phyloP scores from a whole-genome alignment of 2,888 invertebrate species.

The Eupithecia subfuscata region DNA sequence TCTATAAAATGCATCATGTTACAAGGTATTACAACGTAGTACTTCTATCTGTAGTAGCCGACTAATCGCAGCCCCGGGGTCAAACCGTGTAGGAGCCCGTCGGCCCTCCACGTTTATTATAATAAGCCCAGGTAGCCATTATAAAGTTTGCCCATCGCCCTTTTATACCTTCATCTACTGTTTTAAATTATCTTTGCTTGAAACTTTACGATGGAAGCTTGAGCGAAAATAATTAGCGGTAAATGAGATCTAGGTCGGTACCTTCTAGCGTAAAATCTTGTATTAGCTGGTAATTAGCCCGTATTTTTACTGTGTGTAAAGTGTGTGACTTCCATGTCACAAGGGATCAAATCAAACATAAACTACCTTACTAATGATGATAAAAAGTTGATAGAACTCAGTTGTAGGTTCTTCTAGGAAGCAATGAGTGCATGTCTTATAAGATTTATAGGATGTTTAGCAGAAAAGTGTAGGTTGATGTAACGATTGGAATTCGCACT shows the following conservation, averaged over 20 bases:
- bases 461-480: conserved; percentile 6
- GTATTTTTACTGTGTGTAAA: background rate
- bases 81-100: conserved; percentile 75
- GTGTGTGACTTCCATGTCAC: background rate
- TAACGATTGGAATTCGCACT: conserved; percentile 45
- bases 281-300: background rate
- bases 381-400: conserved; percentile 1
- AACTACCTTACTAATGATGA: background rate
- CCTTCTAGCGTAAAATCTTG: background rate
- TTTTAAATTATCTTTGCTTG: conserved; percentile 59
- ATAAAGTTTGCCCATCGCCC: conserved; percentile 73
- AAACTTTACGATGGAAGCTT: conserved; percentile 9
- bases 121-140: conserved; percentile 74
- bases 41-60: conserved; percentile 65
- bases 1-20: conserved; percentile 54
- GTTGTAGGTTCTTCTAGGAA: conserved; percentile 5
- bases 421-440: background rate
- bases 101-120: conserved; percentile 80
- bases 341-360: background rate
- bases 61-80: conserved; percentile 79
- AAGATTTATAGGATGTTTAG: conserved; percentile 11
- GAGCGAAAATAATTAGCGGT: conserved; percentile 9
- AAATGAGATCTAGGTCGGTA: conserved; percentile 1
- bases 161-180: conserved; percentile 52
- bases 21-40: conserved; percentile 62